Base-by-base conservation (phyloP, 2,888 invertebrate species). In the Morinoia aosen region DNA sequence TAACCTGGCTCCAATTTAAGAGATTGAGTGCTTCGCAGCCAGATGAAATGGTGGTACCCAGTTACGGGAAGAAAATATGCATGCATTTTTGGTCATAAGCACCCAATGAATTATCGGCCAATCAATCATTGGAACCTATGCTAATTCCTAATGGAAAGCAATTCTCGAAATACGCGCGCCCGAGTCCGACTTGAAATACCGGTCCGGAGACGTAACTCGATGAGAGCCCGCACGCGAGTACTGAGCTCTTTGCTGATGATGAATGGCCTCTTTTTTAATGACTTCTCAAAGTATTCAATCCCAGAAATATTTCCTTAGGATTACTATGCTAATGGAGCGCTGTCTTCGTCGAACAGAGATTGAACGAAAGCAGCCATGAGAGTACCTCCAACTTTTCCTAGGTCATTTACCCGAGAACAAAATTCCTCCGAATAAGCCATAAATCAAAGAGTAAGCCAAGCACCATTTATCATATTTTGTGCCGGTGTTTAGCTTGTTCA, bases 131-230 rank as follows among this genome's bases (percentile, higher is more conserved):
- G 48, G n/a, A 33, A 93, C 93, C 93, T 93, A 93, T 93, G 93
- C 93, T 93, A 93, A 93, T 93, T 93, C 93, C 93, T 93, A 93
- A 93, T 93, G 93, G 93, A 93, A 93, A 93, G 57, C 57, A 93
- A 93, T 57, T 93, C 93, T 93, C 57, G 56, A 93, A 93, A 93
- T 93, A 93, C 93, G 90, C 90, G 48, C 48, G 39, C 90, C 40
- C 39, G 39, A 90, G 90, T 48, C 40, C 39, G 90, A 48, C 48
- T 40, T 90, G 90, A 48, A 90, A 90, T 93, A 93, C 93, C 57
- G 56, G 93, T 93, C 56, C 57, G 11, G 57, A 56, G n/a, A 39
- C 56, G 56, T 19, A 57, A 93, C 16, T 57, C 48, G 93, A 91
- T 19, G 91, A 91, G 93, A 76, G 93, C 93, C 57, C 33, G 56